Conservation (phyloP, 2,888 invertebrate species). For the Eristalis arbustorum region DNA sequence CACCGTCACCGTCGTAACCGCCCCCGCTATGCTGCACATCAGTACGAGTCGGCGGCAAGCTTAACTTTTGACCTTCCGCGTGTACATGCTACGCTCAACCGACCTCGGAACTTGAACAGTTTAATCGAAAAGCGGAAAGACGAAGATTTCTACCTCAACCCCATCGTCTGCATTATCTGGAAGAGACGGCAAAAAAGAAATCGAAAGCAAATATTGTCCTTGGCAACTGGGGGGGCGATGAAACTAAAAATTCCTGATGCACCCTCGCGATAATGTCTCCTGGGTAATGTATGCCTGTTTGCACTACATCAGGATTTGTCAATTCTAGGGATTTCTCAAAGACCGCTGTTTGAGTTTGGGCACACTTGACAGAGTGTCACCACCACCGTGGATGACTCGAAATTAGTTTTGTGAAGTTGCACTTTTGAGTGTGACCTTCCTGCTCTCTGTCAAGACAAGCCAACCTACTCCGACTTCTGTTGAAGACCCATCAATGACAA, state of each 20-base stretch:
- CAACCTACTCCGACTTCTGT: not conserved
- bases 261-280: conserved; percentile 16
- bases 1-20: not conserved
- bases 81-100: not conserved
- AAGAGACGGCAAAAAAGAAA: not conserved
- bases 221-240: not conserved
- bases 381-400: not conserved
- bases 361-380: conserved; percentile 4
- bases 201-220: not conserved
- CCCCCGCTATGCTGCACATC: conserved; percentile 42
- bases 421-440: conserved; percentile 18
- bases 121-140: not conserved
- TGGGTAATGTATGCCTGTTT: conserved; percentile 27
- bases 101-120: not conserved
- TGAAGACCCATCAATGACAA: not conserved
- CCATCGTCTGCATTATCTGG: too few relatives aligned
- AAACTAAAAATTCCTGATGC: conserved; percentile 11
- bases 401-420: conserved; percentile 44
- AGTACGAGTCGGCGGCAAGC: conserved; percentile 9
- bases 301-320: conserved; percentile 27
- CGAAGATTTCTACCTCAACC: not conserved
- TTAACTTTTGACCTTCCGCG: conserved; percentile 38
- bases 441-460: not conserved
- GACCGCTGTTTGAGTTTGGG: conserved; percentile 15
- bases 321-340: conserved; percentile 6